A percentile compares a stretch with the other conserved stretches of the same genome.
These are phyloP conservation scores for Ameiurus melas DNA, from an alignment of 2,113 vertebrate genomes.

Conservation along the genomic window DNA sequence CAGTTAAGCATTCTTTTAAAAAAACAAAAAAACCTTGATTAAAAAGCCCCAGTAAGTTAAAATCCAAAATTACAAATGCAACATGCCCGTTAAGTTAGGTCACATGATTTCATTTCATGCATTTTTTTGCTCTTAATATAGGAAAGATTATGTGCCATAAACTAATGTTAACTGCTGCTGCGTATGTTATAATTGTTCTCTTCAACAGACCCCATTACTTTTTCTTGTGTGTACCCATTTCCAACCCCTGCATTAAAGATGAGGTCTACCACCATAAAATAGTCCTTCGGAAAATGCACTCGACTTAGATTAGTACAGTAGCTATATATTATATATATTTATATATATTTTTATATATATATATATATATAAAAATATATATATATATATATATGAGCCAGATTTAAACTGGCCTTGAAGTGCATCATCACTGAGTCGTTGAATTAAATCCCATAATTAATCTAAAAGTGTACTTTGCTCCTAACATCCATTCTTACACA, in stretches of 20 bases:
- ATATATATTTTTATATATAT: no score
- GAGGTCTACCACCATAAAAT: conserved; percentile 9
- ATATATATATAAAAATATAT: no score
- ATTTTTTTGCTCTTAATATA: background rate
- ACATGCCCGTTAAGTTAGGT: background rate
- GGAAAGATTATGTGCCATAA: background rate
- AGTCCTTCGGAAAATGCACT: background rate
- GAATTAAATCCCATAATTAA: background rate
- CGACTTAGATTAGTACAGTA: background rate
- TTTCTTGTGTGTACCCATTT: background rate
- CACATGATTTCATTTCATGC: background rate
- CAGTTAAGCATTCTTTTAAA: no score
- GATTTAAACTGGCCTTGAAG: background rate
- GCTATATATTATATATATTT: background rate
- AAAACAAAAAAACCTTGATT: no score
- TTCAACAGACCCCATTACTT: conserved; percentile 14
- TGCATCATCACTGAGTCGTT: background rate
- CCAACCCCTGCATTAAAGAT: conserved; percentile 7
- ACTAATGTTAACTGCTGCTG: background rate
- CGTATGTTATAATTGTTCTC: conserved; percentile 10
- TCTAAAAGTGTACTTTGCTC: background rate
- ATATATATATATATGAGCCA: background rate
- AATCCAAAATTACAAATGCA: background rate
- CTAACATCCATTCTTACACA: background rate
- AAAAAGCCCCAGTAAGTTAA: background rate